Evolutionary conservation across 2,888 invertebrate species (phyloP).

Genomic region (Noctua comes): DNA sequence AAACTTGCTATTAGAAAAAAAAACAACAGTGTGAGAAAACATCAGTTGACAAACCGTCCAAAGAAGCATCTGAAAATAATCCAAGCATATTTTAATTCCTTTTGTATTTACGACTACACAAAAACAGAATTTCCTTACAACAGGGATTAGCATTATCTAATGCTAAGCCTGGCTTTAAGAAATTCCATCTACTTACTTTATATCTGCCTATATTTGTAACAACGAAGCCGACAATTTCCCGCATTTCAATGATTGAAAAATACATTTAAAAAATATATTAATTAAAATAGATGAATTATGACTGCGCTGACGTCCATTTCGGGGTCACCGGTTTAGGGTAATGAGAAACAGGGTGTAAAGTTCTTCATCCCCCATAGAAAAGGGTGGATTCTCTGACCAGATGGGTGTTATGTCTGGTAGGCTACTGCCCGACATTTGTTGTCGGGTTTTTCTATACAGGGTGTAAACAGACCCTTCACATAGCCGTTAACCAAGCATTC

Average conservation of each 20-base stretch:
- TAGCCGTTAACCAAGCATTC: no score
- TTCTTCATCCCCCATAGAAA: no score
- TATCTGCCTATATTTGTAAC: constrained; percentile 21
- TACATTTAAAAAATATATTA: no score
- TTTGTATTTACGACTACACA: constrained; percentile 19
- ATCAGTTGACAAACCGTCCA: not conserved
- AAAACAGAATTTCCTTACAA: constrained; percentile 38
- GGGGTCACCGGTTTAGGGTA: no score
- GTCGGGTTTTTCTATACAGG: no score
- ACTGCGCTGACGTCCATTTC: no score
- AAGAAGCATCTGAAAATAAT: not conserved
- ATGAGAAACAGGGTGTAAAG: no score
- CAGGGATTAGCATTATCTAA: constrained; percentile 35
- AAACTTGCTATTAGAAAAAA: not conserved
- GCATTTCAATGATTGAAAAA: constrained; percentile 8
- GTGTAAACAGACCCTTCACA: no score
- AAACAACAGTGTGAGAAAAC: not conserved
- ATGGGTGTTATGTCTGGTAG: no score
- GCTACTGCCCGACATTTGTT: no score
- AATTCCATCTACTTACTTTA: constrained; percentile 17
- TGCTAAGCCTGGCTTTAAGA: constrained; percentile 22
- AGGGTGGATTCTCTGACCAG: no score
- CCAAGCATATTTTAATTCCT: not conserved
- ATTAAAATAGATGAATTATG: no score
- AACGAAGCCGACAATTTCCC: not conserved